phyloP scores from a whole-genome alignment of 2,797 vertebrate species.

The Chaetophractus vellerosus region DNA sequence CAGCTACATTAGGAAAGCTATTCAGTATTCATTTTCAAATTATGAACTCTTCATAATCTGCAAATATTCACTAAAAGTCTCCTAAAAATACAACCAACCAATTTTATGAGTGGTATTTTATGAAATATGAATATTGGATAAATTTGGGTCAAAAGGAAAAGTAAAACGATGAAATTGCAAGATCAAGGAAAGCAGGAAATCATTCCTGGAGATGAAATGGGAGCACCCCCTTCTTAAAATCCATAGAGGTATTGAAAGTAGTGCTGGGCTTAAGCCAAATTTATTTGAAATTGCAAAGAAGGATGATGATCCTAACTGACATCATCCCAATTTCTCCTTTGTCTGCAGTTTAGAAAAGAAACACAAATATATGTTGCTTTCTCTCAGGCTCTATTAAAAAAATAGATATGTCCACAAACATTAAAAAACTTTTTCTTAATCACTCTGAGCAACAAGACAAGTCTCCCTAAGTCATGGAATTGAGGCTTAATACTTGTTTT shows the following conservation, averaged over 20 bases:
- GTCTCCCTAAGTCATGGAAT: not conserved
- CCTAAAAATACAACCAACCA: not conserved
- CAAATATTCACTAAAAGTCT: not conserved
- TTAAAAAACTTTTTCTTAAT: not conserved
- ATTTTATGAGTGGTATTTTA: not conserved
- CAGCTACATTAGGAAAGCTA: not conserved
- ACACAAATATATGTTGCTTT: not conserved
- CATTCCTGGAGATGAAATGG: not conserved
- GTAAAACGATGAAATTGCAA: not conserved
- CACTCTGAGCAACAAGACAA: not conserved
- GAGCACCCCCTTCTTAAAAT: not conserved
- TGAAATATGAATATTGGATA: not conserved
- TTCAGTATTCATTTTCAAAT: not conserved
- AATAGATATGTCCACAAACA: not conserved
- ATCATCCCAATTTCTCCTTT: not conserved
- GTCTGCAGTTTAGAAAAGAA: not conserved
- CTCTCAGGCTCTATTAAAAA: not conserved
- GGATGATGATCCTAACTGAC: not conserved
- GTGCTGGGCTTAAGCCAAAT: not conserved
- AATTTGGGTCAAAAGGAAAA: not conserved
- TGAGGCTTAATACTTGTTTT: not conserved
- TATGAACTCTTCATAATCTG: not conserved
- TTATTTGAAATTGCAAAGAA: not conserved
- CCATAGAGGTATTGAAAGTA: not conserved
- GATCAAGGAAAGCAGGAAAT: not conserved